Percentiles rank a stretch among this genome's conserved stretches.
Evolutionary conservation across 1,140 invertebrate species (phyloP).

Genomic region (Linepithema humile): DNA sequence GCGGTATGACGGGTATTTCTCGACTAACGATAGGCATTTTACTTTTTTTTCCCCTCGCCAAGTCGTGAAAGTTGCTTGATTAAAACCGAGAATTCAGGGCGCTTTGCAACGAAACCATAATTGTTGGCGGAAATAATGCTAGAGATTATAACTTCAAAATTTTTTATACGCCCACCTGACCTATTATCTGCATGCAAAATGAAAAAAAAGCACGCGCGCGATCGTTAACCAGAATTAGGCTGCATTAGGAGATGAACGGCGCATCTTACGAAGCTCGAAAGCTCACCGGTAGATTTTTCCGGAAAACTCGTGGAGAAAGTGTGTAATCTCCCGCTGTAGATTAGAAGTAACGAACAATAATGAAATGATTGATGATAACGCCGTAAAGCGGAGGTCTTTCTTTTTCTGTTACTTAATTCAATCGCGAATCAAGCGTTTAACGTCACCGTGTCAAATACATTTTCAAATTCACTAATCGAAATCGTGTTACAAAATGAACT

Average conservation of each 20-base stretch:
- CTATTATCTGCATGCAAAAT: conserved; percentile 30
- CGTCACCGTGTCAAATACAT: neutral
- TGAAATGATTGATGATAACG: conserved; percentile 32
- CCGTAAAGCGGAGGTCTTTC: neutral
- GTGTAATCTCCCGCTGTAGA: neutral
- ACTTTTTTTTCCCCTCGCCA: neutral
- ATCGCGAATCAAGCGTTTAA: conserved; percentile 15
- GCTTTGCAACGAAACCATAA: conserved; percentile 15
- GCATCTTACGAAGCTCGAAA: neutral
- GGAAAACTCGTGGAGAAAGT: neutral
- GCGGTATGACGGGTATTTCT: neutral
- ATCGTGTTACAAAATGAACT: neutral
- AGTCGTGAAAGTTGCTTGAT: conserved; percentile 51
- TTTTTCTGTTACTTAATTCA: conserved; percentile 20
- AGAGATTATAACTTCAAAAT: conserved; percentile 39
- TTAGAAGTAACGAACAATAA: conserved; percentile 40
- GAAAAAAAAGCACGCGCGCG: conserved; percentile 10
- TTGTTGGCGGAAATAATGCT: conserved; percentile 35
- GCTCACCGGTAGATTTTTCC: conserved; percentile 19
- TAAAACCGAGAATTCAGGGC: conserved; percentile 33
- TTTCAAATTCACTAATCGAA: conserved; percentile 19
- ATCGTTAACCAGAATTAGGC: conserved; percentile 44
- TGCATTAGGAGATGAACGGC: neutral
- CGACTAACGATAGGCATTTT: conserved; percentile 29
- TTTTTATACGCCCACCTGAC: neutral